Base-by-base conservation (phyloP, 2,113 vertebrate species). In the Calcarius ornatus region DNA sequence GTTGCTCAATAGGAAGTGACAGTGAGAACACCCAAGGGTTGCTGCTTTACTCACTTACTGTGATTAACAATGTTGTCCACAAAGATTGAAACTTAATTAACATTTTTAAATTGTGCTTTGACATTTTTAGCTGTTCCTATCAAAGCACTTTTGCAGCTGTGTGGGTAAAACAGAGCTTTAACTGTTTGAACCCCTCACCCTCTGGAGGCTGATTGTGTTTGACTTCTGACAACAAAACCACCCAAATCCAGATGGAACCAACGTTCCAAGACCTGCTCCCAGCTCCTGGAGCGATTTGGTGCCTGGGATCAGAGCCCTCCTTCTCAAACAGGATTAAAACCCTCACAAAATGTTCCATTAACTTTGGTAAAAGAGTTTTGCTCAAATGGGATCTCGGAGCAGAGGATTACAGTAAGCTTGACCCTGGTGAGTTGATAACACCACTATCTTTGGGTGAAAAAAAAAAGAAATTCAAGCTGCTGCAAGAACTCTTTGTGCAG, bases 91-190 rank as follows among this genome's bases (percentile, higher is more conserved):
- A 78, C 78, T 90, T 93, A 96, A 95, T 94, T 94, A 95, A 81
- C 94, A 92, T 95, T 95, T 97, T 78, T 21, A 94, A 97, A 96
- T 88, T 92, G 45, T 78, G 61, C 70, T 95, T 94, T 95, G 95
- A 84, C 63, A 81, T 93, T 92, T 91, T 91, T 75, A 93, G 69
- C 77, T 92, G 48, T 78, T 84, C 61, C 76, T 88, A 77, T 63
- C 83, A 92, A 92, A 90, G 38, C 54, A 25, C 57, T 83, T 33
- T 51, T 48, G 81, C 42, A 88, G 89, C 94, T 86, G 63, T 70
- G 85, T 21, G 35, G 43, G 69, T 92, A 72, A 82, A 88, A 43
- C 73, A 64, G 72, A 82, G 83, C 77, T 93, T 81, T 64, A 87
- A 78, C 56, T 71, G n/a, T 78, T 24, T 57, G 92, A 88, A 77